Evolutionary conservation across 2,113 vertebrate species (phyloP).

Genomic region (Lontra canadensis): DNA sequence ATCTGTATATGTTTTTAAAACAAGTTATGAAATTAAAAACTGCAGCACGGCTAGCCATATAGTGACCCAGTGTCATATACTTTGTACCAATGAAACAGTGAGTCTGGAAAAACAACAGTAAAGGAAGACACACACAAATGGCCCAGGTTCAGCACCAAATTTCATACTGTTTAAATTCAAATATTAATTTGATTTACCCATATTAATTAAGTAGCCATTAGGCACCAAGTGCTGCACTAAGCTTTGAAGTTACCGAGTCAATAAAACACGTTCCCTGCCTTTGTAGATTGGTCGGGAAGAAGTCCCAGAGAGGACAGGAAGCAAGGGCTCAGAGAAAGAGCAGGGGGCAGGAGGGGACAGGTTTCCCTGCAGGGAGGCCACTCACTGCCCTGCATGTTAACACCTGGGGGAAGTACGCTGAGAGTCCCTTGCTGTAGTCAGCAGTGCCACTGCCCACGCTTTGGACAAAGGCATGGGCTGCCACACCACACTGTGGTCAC

Average conservation of each 20-base stretch:
- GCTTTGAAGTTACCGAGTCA: background rate
- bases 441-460: fast-evolving
- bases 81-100: background rate
- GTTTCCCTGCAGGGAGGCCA: background rate
- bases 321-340: background rate
- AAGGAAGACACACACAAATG: background rate
- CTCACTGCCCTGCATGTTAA: background rate
- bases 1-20: background rate
- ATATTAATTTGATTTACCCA: background rate
- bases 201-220: background rate
- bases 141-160: background rate
- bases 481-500: too few relatives aligned
- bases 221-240: background rate
- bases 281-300: background rate
- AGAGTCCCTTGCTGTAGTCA: background rate
- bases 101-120: background rate
- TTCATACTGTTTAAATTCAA: background rate
- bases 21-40: background rate
- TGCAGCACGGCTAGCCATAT: background rate
- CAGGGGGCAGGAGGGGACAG: too few relatives aligned
- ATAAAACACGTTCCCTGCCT: background rate
- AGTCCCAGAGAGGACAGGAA: background rate
- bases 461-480: background rate
- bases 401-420: background rate
- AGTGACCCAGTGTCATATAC: background rate